A percentile compares a stretch with the other conserved stretches of the same genome.
phyloP scores from a whole-genome alignment of 2,797 vertebrate species.

The Morus bassanus region DNA sequence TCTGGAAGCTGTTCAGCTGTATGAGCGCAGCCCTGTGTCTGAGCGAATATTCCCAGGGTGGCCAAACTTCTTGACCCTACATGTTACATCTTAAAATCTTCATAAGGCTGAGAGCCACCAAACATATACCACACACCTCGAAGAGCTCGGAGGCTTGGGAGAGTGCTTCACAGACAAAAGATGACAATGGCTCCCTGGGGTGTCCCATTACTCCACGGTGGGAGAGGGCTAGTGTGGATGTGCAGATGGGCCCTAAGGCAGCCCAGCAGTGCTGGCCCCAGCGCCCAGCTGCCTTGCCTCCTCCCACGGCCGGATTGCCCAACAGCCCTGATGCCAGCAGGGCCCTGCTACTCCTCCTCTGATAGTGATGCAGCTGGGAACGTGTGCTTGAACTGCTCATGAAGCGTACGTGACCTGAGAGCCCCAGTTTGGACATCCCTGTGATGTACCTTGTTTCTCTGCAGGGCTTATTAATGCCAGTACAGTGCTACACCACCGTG shows the following conservation, averaged over 20 bases:
- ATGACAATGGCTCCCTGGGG: neutral
- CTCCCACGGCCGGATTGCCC: neutral
- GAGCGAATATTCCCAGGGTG: neutral
- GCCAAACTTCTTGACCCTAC: slow-evolving; percentile 4
- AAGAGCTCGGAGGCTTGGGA: neutral
- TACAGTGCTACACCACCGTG: neutral
- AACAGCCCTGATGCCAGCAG: neutral
- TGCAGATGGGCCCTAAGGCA: slow-evolving; percentile 14
- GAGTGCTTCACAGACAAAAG: neutral
- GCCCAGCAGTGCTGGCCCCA: neutral
- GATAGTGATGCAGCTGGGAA: neutral
- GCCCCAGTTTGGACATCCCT: neutral
- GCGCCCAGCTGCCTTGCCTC: neutral
- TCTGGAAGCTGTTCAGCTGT: neutral
- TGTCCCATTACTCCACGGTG: neutral
- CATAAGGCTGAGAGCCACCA: neutral
- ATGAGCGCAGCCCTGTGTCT: neutral
- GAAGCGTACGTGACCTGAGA: rapidly evolving
- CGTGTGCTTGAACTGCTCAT: neutral
- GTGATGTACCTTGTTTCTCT: neutral
- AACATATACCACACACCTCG: neutral
- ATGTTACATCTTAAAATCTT: slow-evolving; percentile 2
- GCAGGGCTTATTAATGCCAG: neutral
- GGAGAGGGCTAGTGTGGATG: neutral
- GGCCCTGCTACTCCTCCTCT: neutral